These are phyloP conservation scores for Limonius californicus DNA, from an alignment of 1,140 invertebrate genomes.

Conservation along the genomic window DNA sequence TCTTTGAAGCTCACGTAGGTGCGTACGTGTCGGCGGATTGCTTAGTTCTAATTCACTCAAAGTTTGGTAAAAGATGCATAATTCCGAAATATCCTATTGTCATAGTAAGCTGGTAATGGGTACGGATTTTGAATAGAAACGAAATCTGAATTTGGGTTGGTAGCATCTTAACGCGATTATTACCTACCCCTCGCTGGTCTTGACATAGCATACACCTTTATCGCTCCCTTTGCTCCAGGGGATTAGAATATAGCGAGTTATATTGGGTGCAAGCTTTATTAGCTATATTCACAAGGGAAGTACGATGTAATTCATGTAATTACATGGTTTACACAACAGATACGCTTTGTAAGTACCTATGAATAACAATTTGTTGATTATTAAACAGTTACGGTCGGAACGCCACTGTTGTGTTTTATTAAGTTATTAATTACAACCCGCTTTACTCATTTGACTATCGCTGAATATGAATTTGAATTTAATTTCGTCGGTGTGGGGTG, in stretches of 20 bases:
- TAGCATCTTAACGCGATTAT: neutral
- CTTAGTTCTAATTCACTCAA: too few species aligned
- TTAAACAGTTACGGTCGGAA: neutral
- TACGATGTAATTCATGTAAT: neutral
- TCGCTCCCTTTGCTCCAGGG: neutral
- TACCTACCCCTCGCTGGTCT: neutral
- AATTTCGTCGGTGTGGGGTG: too few species aligned
- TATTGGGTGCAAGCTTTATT: neutral
- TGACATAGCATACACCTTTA: neutral
- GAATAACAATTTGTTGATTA: constrained; percentile 1
- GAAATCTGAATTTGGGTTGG: neutral
- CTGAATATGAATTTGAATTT: too few species aligned
- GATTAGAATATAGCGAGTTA: neutral
- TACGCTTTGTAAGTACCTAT: constrained; percentile 1
- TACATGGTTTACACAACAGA: neutral
- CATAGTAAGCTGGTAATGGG: neutral
- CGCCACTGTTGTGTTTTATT: neutral
- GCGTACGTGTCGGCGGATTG: too few species aligned
- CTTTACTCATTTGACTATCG: too few species aligned
- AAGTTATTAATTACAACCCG: too few species aligned
- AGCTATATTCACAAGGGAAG: neutral
- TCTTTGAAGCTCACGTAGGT: too few species aligned
- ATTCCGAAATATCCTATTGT: neutral
- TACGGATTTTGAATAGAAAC: neutral
- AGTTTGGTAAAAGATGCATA: neutral